Percentiles rank a stretch among this genome's conserved stretches.
These are phyloP conservation scores for Gallirallus australis DNA, from an alignment of 2,797 vertebrate species.

Conservation along the genomic window DNA sequence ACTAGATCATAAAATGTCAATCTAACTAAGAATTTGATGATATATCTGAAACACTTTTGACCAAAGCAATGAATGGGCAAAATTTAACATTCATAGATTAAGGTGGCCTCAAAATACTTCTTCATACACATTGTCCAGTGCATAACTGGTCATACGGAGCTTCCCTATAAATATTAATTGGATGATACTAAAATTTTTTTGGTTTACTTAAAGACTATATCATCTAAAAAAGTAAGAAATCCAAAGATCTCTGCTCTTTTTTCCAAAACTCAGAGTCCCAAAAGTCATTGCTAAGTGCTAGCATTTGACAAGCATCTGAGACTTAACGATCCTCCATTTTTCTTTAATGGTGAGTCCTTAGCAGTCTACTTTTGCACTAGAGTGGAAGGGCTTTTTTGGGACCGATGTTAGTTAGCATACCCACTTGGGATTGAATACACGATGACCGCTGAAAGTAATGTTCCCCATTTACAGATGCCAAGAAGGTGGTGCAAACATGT, in stretches of 20 bases:
- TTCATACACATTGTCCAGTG: accelerated
- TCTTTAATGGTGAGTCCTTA: neutral
- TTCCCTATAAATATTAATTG: neutral
- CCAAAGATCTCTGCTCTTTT: neutral
- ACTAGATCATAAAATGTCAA: neutral
- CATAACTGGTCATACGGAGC: neutral
- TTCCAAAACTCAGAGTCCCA: neutral
- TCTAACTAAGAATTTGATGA: neutral
- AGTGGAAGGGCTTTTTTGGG: accelerated
- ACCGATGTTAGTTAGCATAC: neutral
- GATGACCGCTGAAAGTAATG: neutral
- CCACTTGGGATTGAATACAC: neutral
- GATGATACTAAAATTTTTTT: neutral
- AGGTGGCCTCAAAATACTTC: neutral
- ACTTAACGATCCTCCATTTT: neutral
- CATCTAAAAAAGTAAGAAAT: neutral
- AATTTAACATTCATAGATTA: neutral
- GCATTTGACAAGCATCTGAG: neutral
- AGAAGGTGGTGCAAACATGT: neutral
- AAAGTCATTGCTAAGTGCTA: neutral
- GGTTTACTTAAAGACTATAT: neutral
- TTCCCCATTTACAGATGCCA: neutral
- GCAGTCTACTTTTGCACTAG: neutral
- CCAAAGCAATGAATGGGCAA: neutral
- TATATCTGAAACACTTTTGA: neutral